These are phyloP conservation scores for Dendronephthya gigantea DNA, from an alignment of 64 coral and sea anemone genomes.

Conservation along the genomic window DNA sequence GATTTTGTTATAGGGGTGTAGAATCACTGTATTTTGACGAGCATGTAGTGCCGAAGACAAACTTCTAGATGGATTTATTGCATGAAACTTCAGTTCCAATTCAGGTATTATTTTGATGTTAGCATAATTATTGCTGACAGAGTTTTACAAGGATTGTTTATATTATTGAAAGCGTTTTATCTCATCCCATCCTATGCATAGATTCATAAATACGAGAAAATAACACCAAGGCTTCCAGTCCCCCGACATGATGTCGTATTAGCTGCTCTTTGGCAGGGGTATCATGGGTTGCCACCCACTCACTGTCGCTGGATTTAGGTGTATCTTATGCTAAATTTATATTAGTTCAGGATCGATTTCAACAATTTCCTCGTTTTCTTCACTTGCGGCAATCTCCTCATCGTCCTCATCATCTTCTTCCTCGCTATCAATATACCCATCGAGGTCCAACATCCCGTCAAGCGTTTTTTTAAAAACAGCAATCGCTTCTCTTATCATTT, in stretches of 20 bases:
- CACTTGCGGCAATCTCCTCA: neutral
- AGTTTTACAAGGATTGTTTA: too few species aligned
- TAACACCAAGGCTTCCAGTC: slow-evolving; percentile 2
- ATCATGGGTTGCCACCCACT: slow-evolving; percentile 3
- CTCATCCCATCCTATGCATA: too few species aligned
- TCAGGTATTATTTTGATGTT: too few species aligned
- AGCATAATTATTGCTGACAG: too few species aligned
- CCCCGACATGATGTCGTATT: neutral
- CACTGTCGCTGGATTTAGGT: neutral
- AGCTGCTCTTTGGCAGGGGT: neutral
- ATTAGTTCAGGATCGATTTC: too few species aligned
- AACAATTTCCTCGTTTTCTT: neutral
- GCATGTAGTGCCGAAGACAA: too few species aligned
- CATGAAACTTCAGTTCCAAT: too few species aligned
- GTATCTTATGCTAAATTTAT: neutral
- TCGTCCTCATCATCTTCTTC: neutral
- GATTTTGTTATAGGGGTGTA: too few species aligned
- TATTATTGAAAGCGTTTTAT: too few species aligned
- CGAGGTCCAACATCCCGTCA: neutral
- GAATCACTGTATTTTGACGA: too few species aligned
- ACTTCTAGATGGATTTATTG: too few species aligned
- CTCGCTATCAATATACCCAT: neutral
- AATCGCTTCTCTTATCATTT: neutral
- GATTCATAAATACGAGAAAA: too few species aligned
- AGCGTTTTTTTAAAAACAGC: neutral